Conservation (phyloP, 2,797 vertebrate species). For the Cirrhinus molitorella region DNA sequence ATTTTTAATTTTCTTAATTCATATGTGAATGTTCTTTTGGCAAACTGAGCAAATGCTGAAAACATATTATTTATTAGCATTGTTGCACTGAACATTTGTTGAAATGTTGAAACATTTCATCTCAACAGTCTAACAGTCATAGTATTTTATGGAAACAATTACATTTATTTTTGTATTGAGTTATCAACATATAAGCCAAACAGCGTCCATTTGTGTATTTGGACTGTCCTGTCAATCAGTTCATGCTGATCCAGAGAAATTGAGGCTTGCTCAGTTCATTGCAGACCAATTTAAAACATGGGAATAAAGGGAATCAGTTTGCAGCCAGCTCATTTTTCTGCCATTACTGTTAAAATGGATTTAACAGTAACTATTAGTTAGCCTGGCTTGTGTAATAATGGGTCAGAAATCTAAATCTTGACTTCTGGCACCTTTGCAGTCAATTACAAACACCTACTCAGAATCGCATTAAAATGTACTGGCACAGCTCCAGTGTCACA, state of each 20-base stretch:
- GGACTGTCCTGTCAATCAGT: background rate
- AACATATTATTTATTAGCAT: background rate
- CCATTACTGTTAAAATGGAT: background rate
- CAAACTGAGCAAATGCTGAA: background rate
- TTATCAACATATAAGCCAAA: background rate
- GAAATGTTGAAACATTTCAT: background rate
- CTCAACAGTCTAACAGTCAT: background rate
- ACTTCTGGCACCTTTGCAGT: constrained; percentile 2
- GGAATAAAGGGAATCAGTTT: background rate
- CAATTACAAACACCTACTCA: constrained; percentile 35
- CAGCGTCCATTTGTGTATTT: background rate
- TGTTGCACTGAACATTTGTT: background rate
- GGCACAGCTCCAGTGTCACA: constrained; percentile 1
- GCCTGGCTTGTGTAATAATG: background rate
- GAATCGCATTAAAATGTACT: constrained; percentile 11
- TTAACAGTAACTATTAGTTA: constrained; percentile 10
- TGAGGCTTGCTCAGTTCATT: constrained; percentile 5
- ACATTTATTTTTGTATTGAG: background rate
- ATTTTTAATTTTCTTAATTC: background rate
- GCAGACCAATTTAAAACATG: background rate
- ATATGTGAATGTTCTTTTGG: background rate
- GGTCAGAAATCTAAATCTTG: constrained; percentile 1
- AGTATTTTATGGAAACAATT: background rate
- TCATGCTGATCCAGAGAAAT: background rate
- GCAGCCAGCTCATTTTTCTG: background rate